Evolutionary conservation across 2,797 vertebrate genomes (phyloP), one percentile per base, ranked within the genome.

Genomic region (Lepidocolaptes lacrymiger): DNA sequence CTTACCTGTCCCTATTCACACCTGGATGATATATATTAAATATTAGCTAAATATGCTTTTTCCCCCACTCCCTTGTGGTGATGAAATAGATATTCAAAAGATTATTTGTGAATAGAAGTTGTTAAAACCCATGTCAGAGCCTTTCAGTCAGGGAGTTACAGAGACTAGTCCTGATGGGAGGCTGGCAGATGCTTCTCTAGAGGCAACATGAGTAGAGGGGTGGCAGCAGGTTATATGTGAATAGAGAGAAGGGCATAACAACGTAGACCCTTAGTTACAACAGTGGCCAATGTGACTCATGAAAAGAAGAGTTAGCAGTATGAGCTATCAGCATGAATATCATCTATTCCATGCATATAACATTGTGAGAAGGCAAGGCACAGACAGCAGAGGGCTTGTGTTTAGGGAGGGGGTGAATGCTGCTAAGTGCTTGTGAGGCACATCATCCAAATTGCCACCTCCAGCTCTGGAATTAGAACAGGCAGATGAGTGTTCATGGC

Each of bases 231-330:
- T 67, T 52, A 4, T 21, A 7, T 0, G 1, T 24, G 49, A 84
- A 68, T 1, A 62, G 43, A 71, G 28, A 76, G 32, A 30, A 77
- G 10, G 3, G 11, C 8, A 22, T 64, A 34, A 72, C 41, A 78
- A 58, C 0, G 2, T 10, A 64, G 71, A 58, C 7, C 21, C 14
- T 61, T 32, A 48, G 34, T 43, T 56, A 39, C 1, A 67, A 21
- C 34, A 67, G 16, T 27, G 34, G 21, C 46, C 21, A 64, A 17
- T 1, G 4, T 0, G 1, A 34, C 14, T 59, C 18, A 27, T 11
- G 44, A 23, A 39, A 82, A 66, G 27, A 73, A 51, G n/a, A 85
- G 41, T 80, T n/a, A 76, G 34, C 19, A 58, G 30, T n/a, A 52
- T 17, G 56, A 23, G n/a, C 46, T 64, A 49, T 12, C 28, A 55